Evolutionary conservation across 2,113 vertebrate species (phyloP), one percentile per base, ranked within the genome.

Genomic region (Loxodonta africana): DNA sequence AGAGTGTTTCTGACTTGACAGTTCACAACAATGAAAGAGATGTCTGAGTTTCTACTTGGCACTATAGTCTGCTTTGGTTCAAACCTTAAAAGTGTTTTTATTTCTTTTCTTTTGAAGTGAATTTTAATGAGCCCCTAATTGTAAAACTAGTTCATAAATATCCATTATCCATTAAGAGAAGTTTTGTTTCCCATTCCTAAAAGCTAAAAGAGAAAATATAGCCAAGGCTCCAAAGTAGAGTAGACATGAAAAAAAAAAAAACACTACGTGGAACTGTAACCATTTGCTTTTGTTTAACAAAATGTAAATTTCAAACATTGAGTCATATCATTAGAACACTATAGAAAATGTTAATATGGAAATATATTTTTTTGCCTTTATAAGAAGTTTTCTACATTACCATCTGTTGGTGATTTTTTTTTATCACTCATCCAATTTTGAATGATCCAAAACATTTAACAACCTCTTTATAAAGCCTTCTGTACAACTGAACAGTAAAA

Each of bases 51-150:
- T 93, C 71, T 91, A 86, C 51, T 92, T 83, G 94, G 69, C 30
- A 86, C 44, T 8, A 71, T 62, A 91, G 67, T 96, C 53, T 86
- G 57, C 74, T 95, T 90, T 91, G 63, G 51, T 71, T 18, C 12
- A 78, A 78, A 28, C 89, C 71, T 97, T 95, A 48, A 91, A 96
- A 92, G 92, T 83, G 71, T 81, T 97, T 95, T 93, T 83, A 80
- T 96, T 65, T 97, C 48, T 84, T 65, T 73, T 88, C 83, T 74
- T 96, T 96, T 85, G 51, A 97, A 96, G 95, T 94, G 93, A 98
- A 97, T 97, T 95, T 95, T 97, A 97, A 97, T 97, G 95, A 96
- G 80, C 10, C 57, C 71, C 89, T 98, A 95, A 96, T 95, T 97
- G 92, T 94, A 81, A 91, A 96, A 97, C 63, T 63, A 84, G 44